Evolutionary conservation across 2,113 vertebrate genomes (phyloP), one percentile per base, ranked within the genome.

Genomic region (Chaetodon trifascialis): DNA sequence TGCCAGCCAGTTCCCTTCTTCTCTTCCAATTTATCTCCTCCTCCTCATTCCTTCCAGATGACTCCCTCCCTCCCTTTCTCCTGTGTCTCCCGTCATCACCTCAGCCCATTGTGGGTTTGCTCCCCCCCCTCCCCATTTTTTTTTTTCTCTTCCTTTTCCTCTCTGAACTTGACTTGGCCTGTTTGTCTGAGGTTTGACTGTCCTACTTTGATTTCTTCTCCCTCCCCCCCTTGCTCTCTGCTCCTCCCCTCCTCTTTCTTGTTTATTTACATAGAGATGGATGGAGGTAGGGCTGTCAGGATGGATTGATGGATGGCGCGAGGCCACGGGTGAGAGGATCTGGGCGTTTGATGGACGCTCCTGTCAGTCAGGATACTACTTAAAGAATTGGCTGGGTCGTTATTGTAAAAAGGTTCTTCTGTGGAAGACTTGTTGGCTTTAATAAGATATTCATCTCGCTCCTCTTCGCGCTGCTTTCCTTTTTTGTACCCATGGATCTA

Each of bases 271-370:
- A 88, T 80, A 60, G 80, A 73, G 63, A 72, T 55, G 55, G 87
- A 82, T 76, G 63, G 63, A 71, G 75, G 71, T 58, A 38, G 38
- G 44, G 75, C 80, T 88, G 88, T 88, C 84, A 65, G 58, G 51
- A 63, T 76, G 44, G 87, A 89, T 87, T 91, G 91, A 93, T 90
- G 82, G 83, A 94, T 89, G 86, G 80, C 40, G 7, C 67, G 85
- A 85, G 85, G 86, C 82, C 86, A 88, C 19, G 88, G 84, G 75
- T 90, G 90, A 89, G 82, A 83, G 76, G 86, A 87, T 85, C 69
- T 76, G 73, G 79, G 79, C 11, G 52, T 84, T 91, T 91, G 86
- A 91, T 83, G 68, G 89, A 89, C 84, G 60, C 64, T 79, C 70
- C 85, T 82, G 90, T 92, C 89, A 87, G 67, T 88, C 85, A 83